Conservation (phyloP, 2,888 invertebrate species). For the Gandaritis pyraliata region DNA sequence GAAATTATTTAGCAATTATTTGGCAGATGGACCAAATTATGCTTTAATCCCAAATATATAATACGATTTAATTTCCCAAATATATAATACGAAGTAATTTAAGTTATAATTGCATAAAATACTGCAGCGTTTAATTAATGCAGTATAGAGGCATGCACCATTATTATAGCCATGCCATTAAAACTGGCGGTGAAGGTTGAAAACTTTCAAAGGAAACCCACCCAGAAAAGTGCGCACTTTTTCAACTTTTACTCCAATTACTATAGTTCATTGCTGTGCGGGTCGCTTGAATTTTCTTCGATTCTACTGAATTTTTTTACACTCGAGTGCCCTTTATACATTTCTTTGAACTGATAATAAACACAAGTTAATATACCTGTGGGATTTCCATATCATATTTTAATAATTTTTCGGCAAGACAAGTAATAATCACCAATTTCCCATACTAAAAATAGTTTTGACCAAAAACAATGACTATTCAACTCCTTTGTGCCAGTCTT, state of each 20-base stretch:
- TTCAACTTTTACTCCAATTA: not conserved
- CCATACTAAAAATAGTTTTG: not conserved
- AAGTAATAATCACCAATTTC: too few relatives aligned
- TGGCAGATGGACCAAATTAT: not conserved
- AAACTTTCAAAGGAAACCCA: slow-evolving; percentile 26
- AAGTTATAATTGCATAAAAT: slow-evolving; percentile 7
- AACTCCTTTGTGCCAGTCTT: slow-evolving; percentile 6
- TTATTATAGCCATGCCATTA: slow-evolving; percentile 10
- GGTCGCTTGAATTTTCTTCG: too few relatives aligned
- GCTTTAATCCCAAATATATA: not conserved
- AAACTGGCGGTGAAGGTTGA: slow-evolving; percentile 21
- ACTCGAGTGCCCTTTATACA: too few relatives aligned
- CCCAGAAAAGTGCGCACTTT: slow-evolving; percentile 1
- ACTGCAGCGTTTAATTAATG: slow-evolving; percentile 20
- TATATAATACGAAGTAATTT: too few relatives aligned
- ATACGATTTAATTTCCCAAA: too few relatives aligned
- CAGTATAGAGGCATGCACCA: slow-evolving; percentile 8
- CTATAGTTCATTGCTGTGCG: too few relatives aligned
- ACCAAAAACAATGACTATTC: not conserved
- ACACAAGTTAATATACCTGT: too few relatives aligned
- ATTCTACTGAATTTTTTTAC: too few relatives aligned
- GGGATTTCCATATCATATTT: too few relatives aligned
- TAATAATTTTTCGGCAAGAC: too few relatives aligned
- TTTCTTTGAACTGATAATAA: too few relatives aligned
- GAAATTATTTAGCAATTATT: too few relatives aligned